A percentile compares a stretch with the other conserved stretches of the same genome.
Evolutionary conservation across 2,797 vertebrate genomes (phyloP).

Genomic region (Rhabdophis nuchalis): DNA sequence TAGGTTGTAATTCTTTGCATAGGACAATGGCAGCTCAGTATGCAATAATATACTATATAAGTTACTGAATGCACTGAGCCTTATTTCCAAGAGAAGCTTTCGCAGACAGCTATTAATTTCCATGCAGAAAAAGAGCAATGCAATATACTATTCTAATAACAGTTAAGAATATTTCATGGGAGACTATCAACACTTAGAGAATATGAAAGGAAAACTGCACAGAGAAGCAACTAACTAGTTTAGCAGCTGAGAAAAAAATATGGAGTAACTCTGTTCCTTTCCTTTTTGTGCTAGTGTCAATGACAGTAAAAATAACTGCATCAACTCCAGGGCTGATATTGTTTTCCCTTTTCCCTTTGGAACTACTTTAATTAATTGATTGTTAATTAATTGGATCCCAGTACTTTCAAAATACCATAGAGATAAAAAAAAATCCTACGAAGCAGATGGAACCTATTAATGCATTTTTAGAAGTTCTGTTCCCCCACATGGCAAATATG

Average conservation of each 20-base stretch:
- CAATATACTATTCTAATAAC: neutral
- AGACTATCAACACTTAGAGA: neutral
- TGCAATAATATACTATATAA: neutral
- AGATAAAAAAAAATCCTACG: neutral
- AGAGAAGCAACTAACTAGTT: neutral
- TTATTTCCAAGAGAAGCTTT: neutral
- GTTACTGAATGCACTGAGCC: neutral
- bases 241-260: neutral
- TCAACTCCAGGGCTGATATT: neutral
- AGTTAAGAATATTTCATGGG: neutral
- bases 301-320: neutral
- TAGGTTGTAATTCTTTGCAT: neutral
- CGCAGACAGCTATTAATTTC: neutral
- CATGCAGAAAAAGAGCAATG: neutral
- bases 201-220: neutral
- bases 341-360: neutral
- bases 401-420: conserved; percentile 1
- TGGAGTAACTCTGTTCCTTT: neutral
- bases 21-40: neutral
- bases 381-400: neutral
- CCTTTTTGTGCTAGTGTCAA: neutral
- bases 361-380: neutral
- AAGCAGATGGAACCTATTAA: neutral
- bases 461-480: neutral
- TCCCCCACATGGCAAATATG: neutral